Conservation (phyloP, 2,113 vertebrate genomes). For the Hippocampus barbouri region DNA sequence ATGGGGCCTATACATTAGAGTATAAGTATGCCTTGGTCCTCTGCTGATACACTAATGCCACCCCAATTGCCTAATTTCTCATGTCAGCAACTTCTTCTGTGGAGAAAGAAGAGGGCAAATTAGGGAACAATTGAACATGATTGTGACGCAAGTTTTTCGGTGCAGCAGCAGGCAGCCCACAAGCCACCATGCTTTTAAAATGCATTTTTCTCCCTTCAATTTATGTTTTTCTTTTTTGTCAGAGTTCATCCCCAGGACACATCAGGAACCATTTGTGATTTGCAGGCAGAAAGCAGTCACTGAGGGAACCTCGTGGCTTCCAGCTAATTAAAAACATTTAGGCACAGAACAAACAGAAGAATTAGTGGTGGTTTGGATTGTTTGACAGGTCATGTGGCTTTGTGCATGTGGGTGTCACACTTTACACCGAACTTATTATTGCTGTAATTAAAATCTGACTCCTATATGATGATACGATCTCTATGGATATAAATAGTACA, state of each 20-base stretch:
- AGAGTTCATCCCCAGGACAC: constrained; percentile 69
- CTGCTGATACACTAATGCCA: constrained; percentile 62
- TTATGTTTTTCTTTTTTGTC: constrained; percentile 43
- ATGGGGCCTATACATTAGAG: constrained; percentile 64
- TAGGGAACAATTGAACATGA: constrained; percentile 63
- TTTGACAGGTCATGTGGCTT: constrained; percentile 42
- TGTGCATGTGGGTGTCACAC: constrained; percentile 42
- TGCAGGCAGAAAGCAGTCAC: constrained; percentile 60
- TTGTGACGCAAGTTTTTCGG: constrained; percentile 54
- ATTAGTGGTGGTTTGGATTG: constrained; percentile 54
- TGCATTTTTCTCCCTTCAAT: constrained; percentile 21
- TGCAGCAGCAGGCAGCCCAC: constrained; percentile 50
- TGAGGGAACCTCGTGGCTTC: constrained; percentile 56
- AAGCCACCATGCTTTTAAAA: constrained; percentile 38
- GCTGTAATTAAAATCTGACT: background rate
- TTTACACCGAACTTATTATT: constrained; percentile 37
- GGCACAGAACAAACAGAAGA: constrained; percentile 61
- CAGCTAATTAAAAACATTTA: constrained; percentile 75
- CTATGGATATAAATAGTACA: background rate
- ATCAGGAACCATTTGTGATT: constrained; percentile 59
- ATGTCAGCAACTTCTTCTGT: constrained; percentile 65
- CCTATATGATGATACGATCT: background rate
- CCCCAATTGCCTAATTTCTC: constrained; percentile 70
- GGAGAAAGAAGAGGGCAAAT: constrained; percentile 63
- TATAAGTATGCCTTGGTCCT: constrained; percentile 51